A percentile compares a stretch with the other conserved stretches of the same genome.
phyloP scores from a whole-genome alignment of 2,797 vertebrate genomes.

The Hozukius guyotensis region DNA sequence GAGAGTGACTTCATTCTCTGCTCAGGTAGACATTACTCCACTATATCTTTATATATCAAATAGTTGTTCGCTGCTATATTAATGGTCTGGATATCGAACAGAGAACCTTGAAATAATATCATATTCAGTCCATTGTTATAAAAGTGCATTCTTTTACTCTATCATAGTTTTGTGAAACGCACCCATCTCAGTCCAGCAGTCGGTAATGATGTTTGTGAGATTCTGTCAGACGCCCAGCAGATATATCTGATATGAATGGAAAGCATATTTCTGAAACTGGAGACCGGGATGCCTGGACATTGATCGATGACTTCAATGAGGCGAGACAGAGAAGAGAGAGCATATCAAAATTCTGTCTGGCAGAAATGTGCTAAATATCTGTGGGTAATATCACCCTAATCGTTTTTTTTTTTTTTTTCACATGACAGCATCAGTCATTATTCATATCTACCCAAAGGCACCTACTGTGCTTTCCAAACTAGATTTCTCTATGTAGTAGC shows the following conservation, averaged over 20 bases:
- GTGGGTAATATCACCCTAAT: constrained; percentile 10
- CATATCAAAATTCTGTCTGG: constrained; percentile 1
- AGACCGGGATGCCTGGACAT: constrained; percentile 9
- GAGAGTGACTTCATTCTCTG: background rate
- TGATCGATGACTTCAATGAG: constrained; percentile 38
- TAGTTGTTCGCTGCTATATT: background rate
- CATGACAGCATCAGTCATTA: background rate
- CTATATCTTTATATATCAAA: background rate
- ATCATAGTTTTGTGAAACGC: background rate
- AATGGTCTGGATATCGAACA: background rate
- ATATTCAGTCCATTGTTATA: background rate
- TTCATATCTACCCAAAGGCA: constrained; percentile 1
- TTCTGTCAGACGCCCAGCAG: constrained; percentile 3
- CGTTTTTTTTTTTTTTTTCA: background rate
- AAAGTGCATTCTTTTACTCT: background rate
- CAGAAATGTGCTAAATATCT: constrained; percentile 29
- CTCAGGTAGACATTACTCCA: background rate
- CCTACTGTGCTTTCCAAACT: background rate
- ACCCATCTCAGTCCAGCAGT: background rate
- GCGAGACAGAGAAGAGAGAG: background rate
- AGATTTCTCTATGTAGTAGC: background rate
- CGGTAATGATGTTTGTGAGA: constrained; percentile 12
- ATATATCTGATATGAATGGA: constrained; percentile 6
- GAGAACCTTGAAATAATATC: background rate
- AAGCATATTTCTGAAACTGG: constrained; percentile 19